A percentile compares a stretch with the other conserved stretches of the same genome.
These are phyloP conservation scores for Vanessa atalanta DNA, from an alignment of 1,140 invertebrate species.

Conservation along the genomic window DNA sequence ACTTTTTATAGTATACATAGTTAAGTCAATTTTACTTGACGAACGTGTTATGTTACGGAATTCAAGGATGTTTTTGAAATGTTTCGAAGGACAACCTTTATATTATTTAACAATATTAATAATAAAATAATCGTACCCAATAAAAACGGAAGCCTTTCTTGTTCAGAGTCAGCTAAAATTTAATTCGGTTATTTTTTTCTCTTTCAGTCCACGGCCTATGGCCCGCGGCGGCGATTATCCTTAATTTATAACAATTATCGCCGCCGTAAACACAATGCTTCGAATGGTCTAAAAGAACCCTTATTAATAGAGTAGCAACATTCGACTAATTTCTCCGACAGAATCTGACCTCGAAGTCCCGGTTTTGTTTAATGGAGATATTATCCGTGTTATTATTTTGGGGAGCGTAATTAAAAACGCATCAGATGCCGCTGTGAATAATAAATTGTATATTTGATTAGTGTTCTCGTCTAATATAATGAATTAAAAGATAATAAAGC, in stretches of 20 bases:
- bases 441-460: conserved; percentile 9
- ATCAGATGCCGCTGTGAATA: conserved; percentile 34
- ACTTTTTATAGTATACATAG: background rate
- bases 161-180: background rate
- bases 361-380: conserved; percentile 11
- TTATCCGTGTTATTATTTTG: conserved; percentile 6
- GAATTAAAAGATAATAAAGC: conserved; percentile 29
- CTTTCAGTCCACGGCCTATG: conserved; percentile 20
- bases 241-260: conserved; percentile 63
- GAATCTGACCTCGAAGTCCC: conserved; percentile 10
- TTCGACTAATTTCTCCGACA: conserved; percentile 3
- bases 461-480: conserved; percentile 1
- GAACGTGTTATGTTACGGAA: too few species aligned
- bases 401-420: conserved; percentile 52
- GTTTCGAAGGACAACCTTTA: too few species aligned
- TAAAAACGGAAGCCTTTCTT: background rate
- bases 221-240: conserved; percentile 43
- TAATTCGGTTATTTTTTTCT: background rate
- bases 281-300: conserved; percentile 51
- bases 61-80: too few species aligned
- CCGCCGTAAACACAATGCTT: conserved; percentile 49
- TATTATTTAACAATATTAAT: background rate
- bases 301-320: conserved; percentile 52
- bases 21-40: too few species aligned
- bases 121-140: background rate